These are phyloP conservation scores for Erinaceus europaeus DNA, from an alignment of 2,113 vertebrate genomes.

Conservation along the genomic window DNA sequence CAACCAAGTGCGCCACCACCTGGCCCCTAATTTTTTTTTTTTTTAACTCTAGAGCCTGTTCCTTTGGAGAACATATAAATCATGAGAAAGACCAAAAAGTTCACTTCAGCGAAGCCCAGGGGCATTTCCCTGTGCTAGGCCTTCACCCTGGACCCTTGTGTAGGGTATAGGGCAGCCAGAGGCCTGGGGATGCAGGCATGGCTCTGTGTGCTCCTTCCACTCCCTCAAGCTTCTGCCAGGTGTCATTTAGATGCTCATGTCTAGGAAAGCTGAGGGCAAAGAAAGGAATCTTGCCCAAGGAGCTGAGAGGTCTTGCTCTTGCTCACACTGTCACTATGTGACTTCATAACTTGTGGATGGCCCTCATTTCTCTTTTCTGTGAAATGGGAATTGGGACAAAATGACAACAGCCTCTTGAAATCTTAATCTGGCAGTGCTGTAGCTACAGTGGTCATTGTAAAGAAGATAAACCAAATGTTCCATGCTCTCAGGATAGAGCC, in stretches of 20 bases:
- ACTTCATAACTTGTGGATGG: neutral
- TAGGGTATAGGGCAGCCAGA: neutral
- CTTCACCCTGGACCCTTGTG: too few species aligned
- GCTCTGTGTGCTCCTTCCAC: rapidly evolving
- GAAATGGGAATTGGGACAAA: neutral
- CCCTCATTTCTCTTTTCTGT: neutral
- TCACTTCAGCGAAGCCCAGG: neutral
- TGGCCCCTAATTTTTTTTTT: too few species aligned
- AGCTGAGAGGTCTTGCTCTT: neutral
- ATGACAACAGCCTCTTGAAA: neutral
- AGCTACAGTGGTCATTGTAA: neutral
- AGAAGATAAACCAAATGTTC: neutral
- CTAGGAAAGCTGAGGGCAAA: neutral
- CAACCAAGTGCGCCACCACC: too few species aligned
- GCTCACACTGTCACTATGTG: neutral
- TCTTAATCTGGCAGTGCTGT: neutral
- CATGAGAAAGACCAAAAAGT: neutral
- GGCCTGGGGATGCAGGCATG: rapidly evolving
- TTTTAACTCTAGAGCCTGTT: too few species aligned
- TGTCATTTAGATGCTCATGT: neutral
- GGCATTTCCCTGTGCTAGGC: rapidly evolving
- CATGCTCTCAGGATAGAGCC: neutral
- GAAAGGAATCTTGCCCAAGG: neutral
- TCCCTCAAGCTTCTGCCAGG: neutral
- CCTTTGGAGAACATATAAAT: neutral